These are phyloP conservation scores for Myotis lucifugus DNA, from an alignment of 2,113 vertebrate genomes.

Conservation along the genomic window DNA sequence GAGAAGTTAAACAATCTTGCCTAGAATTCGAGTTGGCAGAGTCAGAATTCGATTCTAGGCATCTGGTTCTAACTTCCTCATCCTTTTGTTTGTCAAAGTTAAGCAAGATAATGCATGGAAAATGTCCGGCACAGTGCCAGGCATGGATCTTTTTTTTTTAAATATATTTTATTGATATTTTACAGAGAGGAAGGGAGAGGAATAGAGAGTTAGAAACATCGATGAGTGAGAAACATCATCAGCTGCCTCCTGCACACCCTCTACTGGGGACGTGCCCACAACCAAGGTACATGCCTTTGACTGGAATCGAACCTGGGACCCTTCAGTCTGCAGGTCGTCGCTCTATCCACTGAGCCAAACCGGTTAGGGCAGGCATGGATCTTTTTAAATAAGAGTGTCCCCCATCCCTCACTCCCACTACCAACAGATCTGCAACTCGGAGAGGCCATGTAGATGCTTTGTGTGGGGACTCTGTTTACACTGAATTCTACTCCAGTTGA, in stretches of 20 bases:
- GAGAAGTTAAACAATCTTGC: background rate
- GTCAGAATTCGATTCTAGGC: background rate
- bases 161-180: too few relatives aligned
- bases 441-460: background rate
- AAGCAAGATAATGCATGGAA: background rate
- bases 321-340: too few relatives aligned
- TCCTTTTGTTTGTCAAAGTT: background rate
- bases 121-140: background rate
- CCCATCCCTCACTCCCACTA: background rate
- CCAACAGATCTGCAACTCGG: background rate
- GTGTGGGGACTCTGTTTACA: too few relatives aligned
- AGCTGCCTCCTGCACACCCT: too few relatives aligned
- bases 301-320: too few relatives aligned
- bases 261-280: too few relatives aligned
- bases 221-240: too few relatives aligned
- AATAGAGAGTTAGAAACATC: too few relatives aligned
- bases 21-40: background rate
- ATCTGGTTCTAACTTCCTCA: constrained; percentile 16
- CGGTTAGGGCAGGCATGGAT: background rate
- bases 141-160: background rate
- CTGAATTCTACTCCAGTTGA: background rate
- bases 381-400: background rate
- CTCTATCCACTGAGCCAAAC: too few relatives aligned
- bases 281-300: too few relatives aligned
- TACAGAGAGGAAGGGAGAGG: too few relatives aligned